Percentiles rank a stretch among this genome's conserved stretches.
phyloP scores from a whole-genome alignment of 1,140 invertebrate species.

The Lethrus apterus region DNA sequence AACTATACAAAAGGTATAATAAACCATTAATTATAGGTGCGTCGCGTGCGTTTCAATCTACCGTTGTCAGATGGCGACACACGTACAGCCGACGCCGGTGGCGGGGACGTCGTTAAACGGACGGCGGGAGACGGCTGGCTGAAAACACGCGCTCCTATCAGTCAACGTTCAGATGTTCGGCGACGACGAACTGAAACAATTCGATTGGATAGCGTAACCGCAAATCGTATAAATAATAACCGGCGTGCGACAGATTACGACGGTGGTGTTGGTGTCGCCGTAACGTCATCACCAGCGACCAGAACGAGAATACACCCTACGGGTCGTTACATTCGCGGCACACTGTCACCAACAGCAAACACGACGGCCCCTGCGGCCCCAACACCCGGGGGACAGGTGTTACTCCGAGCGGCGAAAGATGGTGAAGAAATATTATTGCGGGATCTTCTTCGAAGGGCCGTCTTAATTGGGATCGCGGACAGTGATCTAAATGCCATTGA shows the following conservation, averaged over 20 bases:
- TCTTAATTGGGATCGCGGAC: conserved; percentile 28
- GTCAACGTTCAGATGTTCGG: conserved; percentile 24
- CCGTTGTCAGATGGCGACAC: conserved; percentile 28
- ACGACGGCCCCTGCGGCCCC: conserved; percentile 32
- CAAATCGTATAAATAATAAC: neutral
- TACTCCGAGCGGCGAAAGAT: conserved; percentile 37
- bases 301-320: conserved; percentile 36
- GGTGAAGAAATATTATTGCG: conserved; percentile 34
- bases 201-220: neutral
- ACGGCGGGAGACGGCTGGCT: conserved; percentile 21
- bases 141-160: conserved; percentile 27
- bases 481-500: conserved; percentile 35
- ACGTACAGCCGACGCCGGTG: conserved; percentile 14
- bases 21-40: conserved; percentile 22
- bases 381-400: conserved; percentile 38
- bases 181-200: conserved; percentile 1
- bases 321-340: conserved; percentile 37
- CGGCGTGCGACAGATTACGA: neutral
- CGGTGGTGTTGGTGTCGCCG: conserved; percentile 20
- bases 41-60: conserved; percentile 32
- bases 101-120: conserved; percentile 19
- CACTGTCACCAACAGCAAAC: conserved; percentile 39
- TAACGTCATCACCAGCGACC: conserved; percentile 30
- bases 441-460: conserved; percentile 29
- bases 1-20: neutral